Percentiles rank a stretch among this genome's conserved stretches.
These are phyloP conservation scores for Sebastes schlegelii DNA, from an alignment of 2,113 vertebrate genomes.

Conservation along the genomic window DNA sequence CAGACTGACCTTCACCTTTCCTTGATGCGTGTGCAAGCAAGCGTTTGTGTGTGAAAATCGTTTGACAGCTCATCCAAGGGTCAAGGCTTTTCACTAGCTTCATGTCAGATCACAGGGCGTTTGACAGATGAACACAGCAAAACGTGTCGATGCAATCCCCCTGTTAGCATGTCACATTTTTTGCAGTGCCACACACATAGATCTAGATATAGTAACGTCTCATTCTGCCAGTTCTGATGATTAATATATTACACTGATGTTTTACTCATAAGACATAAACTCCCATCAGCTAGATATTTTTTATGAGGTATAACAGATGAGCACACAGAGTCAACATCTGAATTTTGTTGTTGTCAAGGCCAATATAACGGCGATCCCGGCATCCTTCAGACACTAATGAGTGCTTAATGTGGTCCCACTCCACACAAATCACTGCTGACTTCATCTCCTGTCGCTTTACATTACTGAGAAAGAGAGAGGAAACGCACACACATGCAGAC, in stretches of 20 bases:
- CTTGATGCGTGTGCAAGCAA: conserved; percentile 37
- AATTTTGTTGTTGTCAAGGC: conserved; percentile 23
- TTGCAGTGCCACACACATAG: not conserved
- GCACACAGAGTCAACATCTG: not conserved
- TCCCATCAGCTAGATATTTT: not conserved
- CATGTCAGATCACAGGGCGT: conserved; percentile 39
- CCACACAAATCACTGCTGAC: conserved; percentile 32
- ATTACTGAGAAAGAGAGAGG: conserved; percentile 32
- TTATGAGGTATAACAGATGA: not conserved
- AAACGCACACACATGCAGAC: conserved; percentile 11
- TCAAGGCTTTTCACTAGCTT: conserved; percentile 61
- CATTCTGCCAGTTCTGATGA: not conserved
- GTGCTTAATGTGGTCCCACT: conserved; percentile 47
- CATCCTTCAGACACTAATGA: conserved; percentile 49
- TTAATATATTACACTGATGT: not conserved
- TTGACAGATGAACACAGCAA: conserved; percentile 65
- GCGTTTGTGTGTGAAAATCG: conserved; percentile 49
- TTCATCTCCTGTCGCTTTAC: conserved; percentile 54
- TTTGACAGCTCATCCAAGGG: conserved; percentile 63
- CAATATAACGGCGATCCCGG: conserved; percentile 11
- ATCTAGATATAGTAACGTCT: not conserved
- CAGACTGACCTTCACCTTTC: conserved; percentile 59
- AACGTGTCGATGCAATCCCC: conserved; percentile 21
- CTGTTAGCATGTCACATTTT: not conserved
- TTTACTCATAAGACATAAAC: not conserved